Evolutionary conservation across 2,797 vertebrate genomes (phyloP).

Genomic region (Poeciliopsis paucimaculata): DNA sequence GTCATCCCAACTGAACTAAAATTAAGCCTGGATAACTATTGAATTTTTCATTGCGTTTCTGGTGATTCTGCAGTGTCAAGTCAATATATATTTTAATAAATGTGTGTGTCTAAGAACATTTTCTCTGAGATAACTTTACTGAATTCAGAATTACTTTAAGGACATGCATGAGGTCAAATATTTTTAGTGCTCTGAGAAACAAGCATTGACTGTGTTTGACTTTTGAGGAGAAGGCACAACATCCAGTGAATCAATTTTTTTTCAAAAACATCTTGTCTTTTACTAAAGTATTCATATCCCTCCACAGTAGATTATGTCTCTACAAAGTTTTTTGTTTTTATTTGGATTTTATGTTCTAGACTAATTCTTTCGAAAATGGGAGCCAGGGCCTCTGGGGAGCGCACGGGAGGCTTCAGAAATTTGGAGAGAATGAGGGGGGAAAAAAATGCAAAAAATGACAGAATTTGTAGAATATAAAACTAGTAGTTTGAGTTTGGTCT

Average conservation of each 20-base stretch:
- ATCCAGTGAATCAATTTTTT: background rate
- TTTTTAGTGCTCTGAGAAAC: background rate
- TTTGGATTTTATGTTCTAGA: background rate
- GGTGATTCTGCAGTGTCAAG: background rate
- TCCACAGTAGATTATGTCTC: background rate
- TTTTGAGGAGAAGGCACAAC: too few relatives aligned
- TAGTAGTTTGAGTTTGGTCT: background rate
- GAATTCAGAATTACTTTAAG: background rate
- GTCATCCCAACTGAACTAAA: background rate
- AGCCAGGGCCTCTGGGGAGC: too few relatives aligned
- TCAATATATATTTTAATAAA: background rate
- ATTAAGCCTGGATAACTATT: background rate
- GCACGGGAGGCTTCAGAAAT: too few relatives aligned
- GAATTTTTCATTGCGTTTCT: background rate
- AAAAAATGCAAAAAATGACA: too few relatives aligned
- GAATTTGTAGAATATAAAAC: background rate
- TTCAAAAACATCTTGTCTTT: background rate
- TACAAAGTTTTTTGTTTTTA: background rate
- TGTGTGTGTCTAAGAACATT: constrained; percentile 2
- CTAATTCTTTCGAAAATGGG: background rate
- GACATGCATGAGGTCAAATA: too few relatives aligned
- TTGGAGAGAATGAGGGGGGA: too few relatives aligned
- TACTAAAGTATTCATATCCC: background rate
- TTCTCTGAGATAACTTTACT: background rate
- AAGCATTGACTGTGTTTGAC: background rate